Conservation (phyloP, 2,113 vertebrate genomes). For the Lepisosteus osseus region DNA sequence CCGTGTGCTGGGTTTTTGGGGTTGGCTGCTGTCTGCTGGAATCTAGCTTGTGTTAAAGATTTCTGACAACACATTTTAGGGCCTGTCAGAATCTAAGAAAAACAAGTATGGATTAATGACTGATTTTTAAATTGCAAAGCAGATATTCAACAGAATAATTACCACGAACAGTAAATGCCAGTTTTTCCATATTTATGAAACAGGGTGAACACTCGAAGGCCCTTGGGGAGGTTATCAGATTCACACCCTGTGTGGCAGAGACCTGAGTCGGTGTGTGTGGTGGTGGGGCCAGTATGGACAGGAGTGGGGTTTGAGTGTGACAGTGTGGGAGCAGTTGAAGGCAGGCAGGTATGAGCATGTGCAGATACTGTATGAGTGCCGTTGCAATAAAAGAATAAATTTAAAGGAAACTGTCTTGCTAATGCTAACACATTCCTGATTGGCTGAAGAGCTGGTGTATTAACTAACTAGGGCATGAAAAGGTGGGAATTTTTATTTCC, state of each 20-base stretch:
- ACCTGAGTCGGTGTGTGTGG: too few species aligned
- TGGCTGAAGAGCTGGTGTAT: too few species aligned
- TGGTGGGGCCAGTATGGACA: too few species aligned
- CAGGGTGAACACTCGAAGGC: conserved; percentile 27
- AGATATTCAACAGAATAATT: conserved; percentile 41
- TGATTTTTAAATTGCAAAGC: conserved; percentile 29
- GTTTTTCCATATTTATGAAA: conserved; percentile 50
- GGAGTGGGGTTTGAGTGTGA: too few species aligned
- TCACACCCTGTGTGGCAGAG: conserved; percentile 1
- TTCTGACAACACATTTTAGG: background rate
- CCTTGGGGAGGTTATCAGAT: background rate
- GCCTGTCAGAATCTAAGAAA: background rate
- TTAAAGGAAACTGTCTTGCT: too few species aligned
- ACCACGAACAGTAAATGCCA: conserved; percentile 42
- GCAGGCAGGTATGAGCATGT: too few species aligned
- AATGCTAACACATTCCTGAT: too few species aligned
- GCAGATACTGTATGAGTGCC: too few species aligned
- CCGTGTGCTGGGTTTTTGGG: background rate
- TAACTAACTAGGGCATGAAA: too few species aligned
- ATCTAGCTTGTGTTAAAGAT: background rate
- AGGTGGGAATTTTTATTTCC: too few species aligned
- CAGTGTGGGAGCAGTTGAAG: too few species aligned
- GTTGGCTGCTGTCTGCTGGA: background rate
- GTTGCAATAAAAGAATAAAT: too few species aligned
- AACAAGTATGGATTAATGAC: conserved; percentile 29